These are phyloP conservation scores for Noctua pronuba DNA, from an alignment of 2,888 invertebrate species.

Conservation along the genomic window DNA sequence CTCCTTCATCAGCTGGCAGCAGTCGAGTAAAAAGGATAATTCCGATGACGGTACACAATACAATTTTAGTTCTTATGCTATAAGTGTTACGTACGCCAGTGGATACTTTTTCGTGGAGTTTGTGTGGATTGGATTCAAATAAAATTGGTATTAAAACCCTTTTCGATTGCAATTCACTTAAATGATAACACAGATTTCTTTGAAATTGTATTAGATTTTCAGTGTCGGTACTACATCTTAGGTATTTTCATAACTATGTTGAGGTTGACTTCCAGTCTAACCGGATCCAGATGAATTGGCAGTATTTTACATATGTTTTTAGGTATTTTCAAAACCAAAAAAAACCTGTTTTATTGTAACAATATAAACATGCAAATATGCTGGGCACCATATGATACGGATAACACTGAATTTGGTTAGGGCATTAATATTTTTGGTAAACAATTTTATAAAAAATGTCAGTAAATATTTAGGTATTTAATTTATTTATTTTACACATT, in stretches of 20 bases:
- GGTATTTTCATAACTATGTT: too few species aligned
- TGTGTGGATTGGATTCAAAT: neutral
- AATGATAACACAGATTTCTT: too few species aligned
- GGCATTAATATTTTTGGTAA: too few species aligned
- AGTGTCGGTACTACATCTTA: neutral
- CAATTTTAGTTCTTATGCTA: neutral
- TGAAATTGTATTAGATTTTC: neutral
- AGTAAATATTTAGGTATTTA: too few species aligned
- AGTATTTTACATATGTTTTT: neutral
- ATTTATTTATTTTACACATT: too few species aligned
- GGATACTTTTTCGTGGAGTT: neutral
- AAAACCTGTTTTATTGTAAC: neutral
- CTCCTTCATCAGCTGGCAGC: fast-evolving
- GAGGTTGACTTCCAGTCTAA: too few species aligned
- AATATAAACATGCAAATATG: neutral
- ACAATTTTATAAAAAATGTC: too few species aligned
- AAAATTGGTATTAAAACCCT: neutral
- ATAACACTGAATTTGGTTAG: too few species aligned
- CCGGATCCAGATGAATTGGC: too few species aligned
- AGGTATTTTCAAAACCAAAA: neutral
- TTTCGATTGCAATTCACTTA: neutral
- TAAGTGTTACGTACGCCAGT: neutral
- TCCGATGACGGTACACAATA: neutral
- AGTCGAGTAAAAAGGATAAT: neutral
- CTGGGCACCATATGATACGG: neutral